Percentiles rank a stretch among this genome's conserved stretches.
These are phyloP conservation scores for Gortyna flavago DNA, from an alignment of 2,888 invertebrate species.

Conservation along the genomic window DNA sequence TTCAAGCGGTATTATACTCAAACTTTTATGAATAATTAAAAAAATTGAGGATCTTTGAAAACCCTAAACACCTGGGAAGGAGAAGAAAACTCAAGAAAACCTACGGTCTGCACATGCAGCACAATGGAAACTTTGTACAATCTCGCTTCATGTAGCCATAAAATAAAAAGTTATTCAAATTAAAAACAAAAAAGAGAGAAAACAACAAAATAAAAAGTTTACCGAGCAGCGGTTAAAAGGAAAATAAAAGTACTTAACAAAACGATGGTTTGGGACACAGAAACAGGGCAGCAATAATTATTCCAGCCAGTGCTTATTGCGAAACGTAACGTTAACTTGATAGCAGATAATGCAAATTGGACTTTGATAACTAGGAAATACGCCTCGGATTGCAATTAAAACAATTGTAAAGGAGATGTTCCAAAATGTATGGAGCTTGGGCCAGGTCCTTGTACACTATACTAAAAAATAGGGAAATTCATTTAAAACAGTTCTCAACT, in stretches of 20 bases:
- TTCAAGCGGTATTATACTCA: background rate
- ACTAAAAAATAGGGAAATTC: too few relatives aligned
- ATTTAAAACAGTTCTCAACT: too few relatives aligned
- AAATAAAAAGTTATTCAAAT: slow-evolving; percentile 67
- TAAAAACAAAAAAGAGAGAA: slow-evolving; percentile 61
- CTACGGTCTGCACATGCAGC: slow-evolving; percentile 30
- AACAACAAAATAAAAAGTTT: slow-evolving; percentile 73
- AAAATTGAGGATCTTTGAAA: background rate
- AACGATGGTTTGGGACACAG: slow-evolving; percentile 66
- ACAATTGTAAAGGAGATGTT: slow-evolving; percentile 74
- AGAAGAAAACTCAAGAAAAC: slow-evolving; percentile 36
- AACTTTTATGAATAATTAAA: slow-evolving; percentile 15
- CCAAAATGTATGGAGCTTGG: too few relatives aligned
- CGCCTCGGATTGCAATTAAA: slow-evolving; percentile 79
- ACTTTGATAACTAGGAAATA: slow-evolving; percentile 78
- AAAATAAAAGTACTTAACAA: slow-evolving; percentile 74
- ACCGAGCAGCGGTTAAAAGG: slow-evolving; percentile 70
- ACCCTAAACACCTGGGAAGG: background rate
- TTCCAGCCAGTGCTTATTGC: slow-evolving; percentile 59
- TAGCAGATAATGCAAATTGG: slow-evolving; percentile 75
- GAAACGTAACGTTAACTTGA: slow-evolving; percentile 65
- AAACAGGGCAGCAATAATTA: slow-evolving; percentile 65
- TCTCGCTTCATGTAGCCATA: slow-evolving; percentile 61
- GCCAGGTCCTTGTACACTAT: too few relatives aligned
- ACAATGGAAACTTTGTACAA: slow-evolving; percentile 58